A percentile compares a stretch with the other conserved stretches of the same genome.
These are phyloP conservation scores for Chlamydotis undulata DNA, from an alignment of 2,113 vertebrate species.

Conservation along the genomic window DNA sequence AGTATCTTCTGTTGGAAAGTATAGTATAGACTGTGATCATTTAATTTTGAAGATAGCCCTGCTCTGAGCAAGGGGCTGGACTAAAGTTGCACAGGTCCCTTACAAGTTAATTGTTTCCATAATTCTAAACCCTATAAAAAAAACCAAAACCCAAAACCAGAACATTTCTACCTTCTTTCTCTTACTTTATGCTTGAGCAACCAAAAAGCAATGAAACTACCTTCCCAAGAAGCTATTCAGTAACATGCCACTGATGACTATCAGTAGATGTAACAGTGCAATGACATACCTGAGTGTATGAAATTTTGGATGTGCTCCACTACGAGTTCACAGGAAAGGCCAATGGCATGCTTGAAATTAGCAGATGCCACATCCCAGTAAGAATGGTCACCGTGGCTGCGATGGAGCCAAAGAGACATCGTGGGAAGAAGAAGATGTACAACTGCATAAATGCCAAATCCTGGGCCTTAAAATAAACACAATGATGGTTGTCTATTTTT, in stretches of 20 bases:
- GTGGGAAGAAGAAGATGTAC: conserved; percentile 95
- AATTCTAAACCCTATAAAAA: background rate
- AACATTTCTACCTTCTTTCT: background rate
- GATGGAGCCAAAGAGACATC: conserved; percentile 94
- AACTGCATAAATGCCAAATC: conserved; percentile 94
- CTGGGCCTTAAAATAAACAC: conserved; percentile 85
- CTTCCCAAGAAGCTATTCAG: background rate
- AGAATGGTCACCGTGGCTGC: conserved; percentile 91
- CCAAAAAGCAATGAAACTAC: background rate
- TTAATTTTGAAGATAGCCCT: background rate
- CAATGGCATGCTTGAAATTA: conserved; percentile 98
- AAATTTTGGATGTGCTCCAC: conserved; percentile 96
- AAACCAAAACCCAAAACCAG: background rate
- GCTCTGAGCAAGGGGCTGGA: background rate
- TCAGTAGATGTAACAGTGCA: background rate
- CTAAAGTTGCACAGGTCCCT: background rate
- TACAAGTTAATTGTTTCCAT: background rate
- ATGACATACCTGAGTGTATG: conserved; percentile 86
- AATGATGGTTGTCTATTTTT: background rate
- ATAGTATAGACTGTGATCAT: background rate
- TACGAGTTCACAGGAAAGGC: conserved; percentile 94
- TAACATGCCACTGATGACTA: background rate
- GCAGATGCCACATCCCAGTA: conserved; percentile 95
- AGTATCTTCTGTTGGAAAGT: background rate
- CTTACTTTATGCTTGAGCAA: background rate